Evolutionary conservation across 2,888 invertebrate genomes (phyloP).

Genomic region (Beris chalybata): DNA sequence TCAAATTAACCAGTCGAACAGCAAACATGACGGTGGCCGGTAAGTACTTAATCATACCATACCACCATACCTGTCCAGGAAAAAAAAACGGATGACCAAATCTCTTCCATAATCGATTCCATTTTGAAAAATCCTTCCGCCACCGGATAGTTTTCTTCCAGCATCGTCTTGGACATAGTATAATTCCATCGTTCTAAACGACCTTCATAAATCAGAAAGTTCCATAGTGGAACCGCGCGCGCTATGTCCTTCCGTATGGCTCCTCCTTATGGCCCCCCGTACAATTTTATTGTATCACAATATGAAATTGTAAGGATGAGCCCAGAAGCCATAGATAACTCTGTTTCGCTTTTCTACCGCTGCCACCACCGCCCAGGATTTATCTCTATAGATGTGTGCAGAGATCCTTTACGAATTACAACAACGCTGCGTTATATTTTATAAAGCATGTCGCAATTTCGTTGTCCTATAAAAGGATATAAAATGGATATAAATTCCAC

Average conservation of each 20-base stretch:
- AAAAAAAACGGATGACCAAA: background rate
- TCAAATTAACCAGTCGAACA: constrained; percentile 59
- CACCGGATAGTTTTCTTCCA: background rate
- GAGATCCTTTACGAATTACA: background rate
- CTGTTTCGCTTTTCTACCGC: background rate
- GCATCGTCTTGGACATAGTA: constrained; percentile 22
- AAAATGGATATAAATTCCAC: constrained; percentile 36
- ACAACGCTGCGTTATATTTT: background rate
- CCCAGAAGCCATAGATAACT: constrained; percentile 24
- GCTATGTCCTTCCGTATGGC: background rate
- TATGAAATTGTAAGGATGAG: constrained; percentile 5
- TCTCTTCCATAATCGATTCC: constrained; percentile 11
- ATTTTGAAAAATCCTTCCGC: constrained; percentile 25
- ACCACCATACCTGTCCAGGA: background rate
- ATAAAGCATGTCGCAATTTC: constrained; percentile 32
- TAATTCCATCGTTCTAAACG: constrained; percentile 13
- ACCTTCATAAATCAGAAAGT: constrained; percentile 23
- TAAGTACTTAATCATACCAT: constrained; percentile 49
- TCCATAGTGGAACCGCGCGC: constrained; percentile 9
- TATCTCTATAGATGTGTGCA: background rate
- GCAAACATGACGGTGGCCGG: constrained; percentile 64
- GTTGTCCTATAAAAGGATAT: constrained; percentile 26
- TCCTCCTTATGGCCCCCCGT: background rate
- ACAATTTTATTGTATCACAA: background rate
- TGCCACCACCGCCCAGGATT: background rate